Percentiles rank a stretch among this genome's conserved stretches.
Evolutionary conservation across 2,113 vertebrate genomes (phyloP).

Genomic region (Psammodynastes pulverulentus): DNA sequence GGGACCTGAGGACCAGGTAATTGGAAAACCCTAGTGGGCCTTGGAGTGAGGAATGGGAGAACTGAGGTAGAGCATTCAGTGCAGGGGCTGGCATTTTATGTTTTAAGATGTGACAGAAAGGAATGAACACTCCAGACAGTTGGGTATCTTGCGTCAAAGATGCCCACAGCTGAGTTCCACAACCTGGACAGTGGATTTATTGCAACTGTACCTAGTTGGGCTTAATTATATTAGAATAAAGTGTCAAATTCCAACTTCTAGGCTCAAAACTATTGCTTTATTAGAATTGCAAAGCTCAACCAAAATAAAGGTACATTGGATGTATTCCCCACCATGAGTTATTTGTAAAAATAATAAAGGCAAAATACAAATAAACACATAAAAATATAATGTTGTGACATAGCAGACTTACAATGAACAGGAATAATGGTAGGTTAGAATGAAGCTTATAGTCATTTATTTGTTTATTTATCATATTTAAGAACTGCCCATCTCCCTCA

Average conservation of each 20-base stretch:
- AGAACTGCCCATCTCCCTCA: too few species aligned
- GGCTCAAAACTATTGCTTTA: neutral
- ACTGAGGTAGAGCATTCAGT: too few species aligned
- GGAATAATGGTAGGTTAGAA: neutral
- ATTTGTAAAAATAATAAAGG: too few species aligned
- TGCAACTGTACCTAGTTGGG: neutral
- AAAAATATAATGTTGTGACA: neutral
- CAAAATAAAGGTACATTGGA: neutral
- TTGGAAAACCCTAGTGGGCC: neutral
- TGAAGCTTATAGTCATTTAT: neutral
- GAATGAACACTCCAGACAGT: neutral
- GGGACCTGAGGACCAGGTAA: conserved; percentile 81
- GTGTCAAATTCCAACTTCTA: neutral
- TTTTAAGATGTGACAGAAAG: neutral
- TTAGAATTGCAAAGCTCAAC: neutral
- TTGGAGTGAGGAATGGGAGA: too few species aligned
- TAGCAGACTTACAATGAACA: neutral
- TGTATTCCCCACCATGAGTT: neutral
- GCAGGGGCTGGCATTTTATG: neutral
- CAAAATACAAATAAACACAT: too few species aligned
- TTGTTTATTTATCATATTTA: too few species aligned
- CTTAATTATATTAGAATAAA: neutral
- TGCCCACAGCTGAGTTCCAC: neutral
- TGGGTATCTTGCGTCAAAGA: neutral
- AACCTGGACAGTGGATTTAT: neutral